These are phyloP conservation scores for Tenualosa thibaudeaui DNA, from an alignment of 2,797 vertebrate species.

Conservation along the genomic window DNA sequence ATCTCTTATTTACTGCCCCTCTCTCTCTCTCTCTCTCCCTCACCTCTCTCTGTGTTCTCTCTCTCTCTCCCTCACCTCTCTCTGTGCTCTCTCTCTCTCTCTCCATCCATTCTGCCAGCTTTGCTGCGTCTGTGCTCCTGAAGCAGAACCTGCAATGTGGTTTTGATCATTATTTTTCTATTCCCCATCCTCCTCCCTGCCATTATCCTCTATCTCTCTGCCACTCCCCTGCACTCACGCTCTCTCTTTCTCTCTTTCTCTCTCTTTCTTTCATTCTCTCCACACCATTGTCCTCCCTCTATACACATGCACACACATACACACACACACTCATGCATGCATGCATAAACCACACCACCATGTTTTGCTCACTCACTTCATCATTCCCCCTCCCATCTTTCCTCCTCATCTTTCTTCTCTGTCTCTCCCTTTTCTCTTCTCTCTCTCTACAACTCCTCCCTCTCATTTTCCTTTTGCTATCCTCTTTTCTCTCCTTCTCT, in stretches of 20 bases:
- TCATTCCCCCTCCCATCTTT: background rate
- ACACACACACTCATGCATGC: background rate
- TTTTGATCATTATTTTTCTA: slow-evolving; percentile 5
- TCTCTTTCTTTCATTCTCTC: background rate
- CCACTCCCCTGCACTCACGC: background rate
- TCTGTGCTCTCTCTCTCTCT: background rate
- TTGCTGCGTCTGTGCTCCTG: background rate
- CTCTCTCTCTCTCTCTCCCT: background rate
- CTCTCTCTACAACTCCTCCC: background rate
- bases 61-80: background rate
- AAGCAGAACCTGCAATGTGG: no score
- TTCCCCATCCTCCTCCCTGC: background rate
- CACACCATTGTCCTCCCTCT: background rate
- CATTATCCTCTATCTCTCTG: background rate
- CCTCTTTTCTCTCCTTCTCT: background rate
- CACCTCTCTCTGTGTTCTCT: background rate
- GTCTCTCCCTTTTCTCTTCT: background rate
- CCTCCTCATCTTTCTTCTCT: background rate
- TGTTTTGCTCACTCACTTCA: background rate
- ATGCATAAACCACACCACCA: background rate
- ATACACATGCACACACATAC: background rate
- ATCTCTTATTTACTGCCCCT: background rate
- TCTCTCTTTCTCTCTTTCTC: background rate
- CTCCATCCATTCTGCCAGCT: background rate
- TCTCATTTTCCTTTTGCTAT: background rate